Evolutionary conservation across 2,113 vertebrate species (phyloP), one percentile per base, ranked within the genome.

Genomic region (Sebastes fasciatus): DNA sequence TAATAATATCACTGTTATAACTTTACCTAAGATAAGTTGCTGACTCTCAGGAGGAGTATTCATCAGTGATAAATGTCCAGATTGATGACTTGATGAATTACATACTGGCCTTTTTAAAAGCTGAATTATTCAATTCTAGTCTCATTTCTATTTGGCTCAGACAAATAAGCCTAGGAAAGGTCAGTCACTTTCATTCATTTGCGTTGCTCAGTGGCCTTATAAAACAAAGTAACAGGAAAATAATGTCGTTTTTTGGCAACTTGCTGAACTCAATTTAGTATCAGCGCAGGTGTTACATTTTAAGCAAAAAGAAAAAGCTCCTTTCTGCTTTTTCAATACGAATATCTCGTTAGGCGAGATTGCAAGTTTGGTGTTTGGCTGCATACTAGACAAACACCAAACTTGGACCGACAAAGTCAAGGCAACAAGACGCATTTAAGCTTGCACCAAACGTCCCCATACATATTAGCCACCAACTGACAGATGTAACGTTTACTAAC

Each of bases 141-240:
- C 0, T 63, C 1, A 5, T 40, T 57, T 58, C 49, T 16, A 66
- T 77, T 77, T 67, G 1, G 6, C 42, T 64, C n/a, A 76, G 7
- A 69, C 12, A 48, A 68, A 80, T 9, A 16, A 45, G 34, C 3
- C 4, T 3, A 16, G 10, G 46, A 40, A 68, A 79, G 1, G 19
- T 63, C 21, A 54, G 26, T 51, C 17, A 72, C 34, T 57, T 60
- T 57, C 52, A 26, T 76, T 72, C 10, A n/a, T 74, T 77, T 63
- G 21, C 3, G 8, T 42, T 57, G 34, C 23, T 76, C n/a, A 62
- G 61, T 70, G 77, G 67, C 80, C 69, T 83, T 90, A 51, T 74
- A 40, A 42, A 58, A 64, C 46, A 6, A 60, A 55, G 11, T 17
- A 43, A 42, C 6, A 54, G 1, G 60, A 21, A 34, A 51, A n/a